These are phyloP conservation scores for Cynoglossus semilaevis DNA, from an alignment of 2,113 vertebrate genomes.

Conservation along the genomic window DNA sequence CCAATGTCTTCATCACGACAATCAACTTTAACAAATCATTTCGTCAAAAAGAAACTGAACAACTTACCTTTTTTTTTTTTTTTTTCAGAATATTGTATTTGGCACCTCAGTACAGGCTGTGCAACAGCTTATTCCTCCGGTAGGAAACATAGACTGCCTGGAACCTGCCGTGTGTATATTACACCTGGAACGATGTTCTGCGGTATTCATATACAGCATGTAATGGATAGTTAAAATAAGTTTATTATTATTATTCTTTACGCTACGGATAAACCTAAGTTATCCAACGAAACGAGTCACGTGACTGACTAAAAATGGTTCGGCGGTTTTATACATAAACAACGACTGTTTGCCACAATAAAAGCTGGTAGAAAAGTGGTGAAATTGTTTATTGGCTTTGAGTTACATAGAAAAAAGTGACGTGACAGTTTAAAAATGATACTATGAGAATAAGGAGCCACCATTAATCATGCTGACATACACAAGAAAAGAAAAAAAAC, in stretches of 20 bases:
- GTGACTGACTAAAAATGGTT: no score
- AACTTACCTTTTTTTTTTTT: neutral
- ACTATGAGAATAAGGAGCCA: neutral
- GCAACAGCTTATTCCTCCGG: slow-evolving; percentile 5
- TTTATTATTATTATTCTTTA: no score
- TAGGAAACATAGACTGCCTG: neutral
- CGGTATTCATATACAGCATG: no score
- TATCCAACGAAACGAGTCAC: no score
- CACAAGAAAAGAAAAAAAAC: no score
- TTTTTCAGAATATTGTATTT: neutral
- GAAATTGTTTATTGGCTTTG: slow-evolving; percentile 14
- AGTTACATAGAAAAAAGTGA: neutral
- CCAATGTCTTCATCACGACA: no score
- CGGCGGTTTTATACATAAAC: neutral
- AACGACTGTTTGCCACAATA: neutral
- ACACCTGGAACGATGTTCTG: no score
- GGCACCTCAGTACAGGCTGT: neutral
- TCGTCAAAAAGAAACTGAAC: neutral
- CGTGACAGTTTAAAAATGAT: neutral
- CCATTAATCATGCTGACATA: neutral
- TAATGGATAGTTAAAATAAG: no score
- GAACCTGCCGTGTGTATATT: neutral
- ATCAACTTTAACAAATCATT: no score
- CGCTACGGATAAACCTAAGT: no score
- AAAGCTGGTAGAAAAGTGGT: neutral